phyloP scores from a whole-genome alignment of 2,797 vertebrate species.

The Streptopelia turtur region DNA sequence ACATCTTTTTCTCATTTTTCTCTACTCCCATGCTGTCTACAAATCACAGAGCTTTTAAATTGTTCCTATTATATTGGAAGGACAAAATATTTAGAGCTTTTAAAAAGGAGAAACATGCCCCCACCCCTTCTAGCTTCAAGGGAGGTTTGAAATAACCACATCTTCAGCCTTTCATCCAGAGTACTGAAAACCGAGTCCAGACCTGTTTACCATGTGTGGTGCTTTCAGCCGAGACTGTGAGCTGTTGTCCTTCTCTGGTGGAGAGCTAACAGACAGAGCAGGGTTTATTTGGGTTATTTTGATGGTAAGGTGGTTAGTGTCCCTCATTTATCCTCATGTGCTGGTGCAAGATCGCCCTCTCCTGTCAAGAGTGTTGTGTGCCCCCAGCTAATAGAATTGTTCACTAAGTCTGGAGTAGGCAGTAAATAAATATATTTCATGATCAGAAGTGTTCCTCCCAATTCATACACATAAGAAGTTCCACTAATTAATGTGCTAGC shows the following conservation, averaged over 20 bases:
- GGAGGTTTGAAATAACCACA: background rate
- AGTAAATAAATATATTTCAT: background rate
- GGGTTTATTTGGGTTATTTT: background rate
- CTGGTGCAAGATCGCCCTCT: constrained; percentile 59
- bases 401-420: background rate
- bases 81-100: background rate
- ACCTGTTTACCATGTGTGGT: background rate
- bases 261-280: background rate
- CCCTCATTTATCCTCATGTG: background rate
- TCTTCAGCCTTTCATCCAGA: background rate
- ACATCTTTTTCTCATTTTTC: background rate
- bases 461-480: background rate
- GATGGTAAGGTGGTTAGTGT: background rate
- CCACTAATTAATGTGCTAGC: background rate
- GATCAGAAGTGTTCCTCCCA: background rate
- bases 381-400: background rate
- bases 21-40: background rate
- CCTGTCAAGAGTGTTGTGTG: background rate
- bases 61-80: background rate
- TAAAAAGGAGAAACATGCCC: background rate
- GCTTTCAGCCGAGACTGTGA: background rate
- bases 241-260: background rate
- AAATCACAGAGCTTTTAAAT: background rate
- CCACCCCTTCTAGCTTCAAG: background rate
- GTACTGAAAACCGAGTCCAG: background rate